Conservation (phyloP, 2,113 vertebrate species). For the Collichthys lucidus region DNA sequence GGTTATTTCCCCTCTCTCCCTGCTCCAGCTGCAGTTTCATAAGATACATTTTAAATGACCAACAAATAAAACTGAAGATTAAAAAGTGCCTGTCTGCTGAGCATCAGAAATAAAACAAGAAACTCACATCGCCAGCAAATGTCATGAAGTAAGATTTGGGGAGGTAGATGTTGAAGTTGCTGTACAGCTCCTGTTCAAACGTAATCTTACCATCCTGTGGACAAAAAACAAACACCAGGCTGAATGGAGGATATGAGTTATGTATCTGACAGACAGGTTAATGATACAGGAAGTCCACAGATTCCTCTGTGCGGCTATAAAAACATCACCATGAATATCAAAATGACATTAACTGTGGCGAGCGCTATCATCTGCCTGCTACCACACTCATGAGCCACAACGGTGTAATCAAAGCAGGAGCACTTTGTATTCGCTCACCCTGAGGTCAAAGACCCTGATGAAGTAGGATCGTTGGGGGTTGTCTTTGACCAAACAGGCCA, state of each 20-base stretch:
- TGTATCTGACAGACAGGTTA: neutral
- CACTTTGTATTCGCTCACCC: slow-evolving; percentile 81
- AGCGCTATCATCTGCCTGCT: neutral
- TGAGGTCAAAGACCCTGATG: slow-evolving; percentile 96
- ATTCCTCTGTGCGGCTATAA: neutral
- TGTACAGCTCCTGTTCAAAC: slow-evolving; percentile 97
- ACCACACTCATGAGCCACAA: neutral
- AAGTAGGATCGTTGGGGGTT: slow-evolving; percentile 95
- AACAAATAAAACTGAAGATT: neutral
- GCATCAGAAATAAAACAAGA: neutral
- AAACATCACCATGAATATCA: neutral
- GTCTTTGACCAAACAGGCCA: slow-evolving; percentile 98
- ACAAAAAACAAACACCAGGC: slow-evolving; percentile 21
- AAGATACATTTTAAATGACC: neutral
- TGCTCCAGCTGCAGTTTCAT: neutral
- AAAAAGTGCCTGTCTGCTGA: neutral
- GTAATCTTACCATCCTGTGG: slow-evolving; percentile 89
- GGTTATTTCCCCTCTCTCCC: neutral
- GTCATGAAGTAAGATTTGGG: slow-evolving; percentile 94
- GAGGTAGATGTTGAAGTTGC: slow-evolving; percentile 88
- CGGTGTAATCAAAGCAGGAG: neutral
- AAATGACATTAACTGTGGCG: neutral
- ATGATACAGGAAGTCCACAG: neutral
- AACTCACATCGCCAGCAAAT: slow-evolving; percentile 94
- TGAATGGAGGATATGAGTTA: neutral